Conservation (phyloP, 2,113 vertebrate species). For the Rallus limicola region DNA sequence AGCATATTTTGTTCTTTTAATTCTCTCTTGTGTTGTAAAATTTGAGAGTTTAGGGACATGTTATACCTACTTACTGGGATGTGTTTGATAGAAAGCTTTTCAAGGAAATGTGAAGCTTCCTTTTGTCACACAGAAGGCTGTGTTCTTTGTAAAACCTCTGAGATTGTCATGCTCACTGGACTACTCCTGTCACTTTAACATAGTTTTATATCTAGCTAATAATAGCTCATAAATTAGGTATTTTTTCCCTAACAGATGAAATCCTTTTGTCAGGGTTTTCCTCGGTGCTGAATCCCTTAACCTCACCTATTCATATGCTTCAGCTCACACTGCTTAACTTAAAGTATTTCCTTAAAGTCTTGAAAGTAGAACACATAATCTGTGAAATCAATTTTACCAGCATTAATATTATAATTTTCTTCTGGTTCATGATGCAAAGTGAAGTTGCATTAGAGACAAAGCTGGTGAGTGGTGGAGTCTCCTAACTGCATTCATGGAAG, state of each 20-base stretch:
- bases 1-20: background rate
- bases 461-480: background rate
- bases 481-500: background rate
- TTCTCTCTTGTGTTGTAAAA: background rate
- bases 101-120: background rate
- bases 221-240: background rate
- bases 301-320: background rate
- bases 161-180: background rate
- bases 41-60: background rate
- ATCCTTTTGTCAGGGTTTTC: background rate
- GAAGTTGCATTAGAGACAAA: background rate
- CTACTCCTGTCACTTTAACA: background rate
- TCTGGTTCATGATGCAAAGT: background rate
- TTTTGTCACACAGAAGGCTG: background rate
- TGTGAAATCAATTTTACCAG: background rate
- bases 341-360: background rate
- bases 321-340: background rate
- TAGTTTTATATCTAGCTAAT: background rate
- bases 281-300: background rate
- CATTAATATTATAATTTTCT: background rate
- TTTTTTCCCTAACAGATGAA: background rate
- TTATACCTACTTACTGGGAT: background rate
- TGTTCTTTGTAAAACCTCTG: background rate
- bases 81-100: background rate
- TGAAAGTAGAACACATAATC: background rate